A percentile compares a stretch with the other conserved stretches of the same genome.
Evolutionary conservation across 2,113 vertebrate species (phyloP).

Genomic region (Strix uralensis): DNA sequence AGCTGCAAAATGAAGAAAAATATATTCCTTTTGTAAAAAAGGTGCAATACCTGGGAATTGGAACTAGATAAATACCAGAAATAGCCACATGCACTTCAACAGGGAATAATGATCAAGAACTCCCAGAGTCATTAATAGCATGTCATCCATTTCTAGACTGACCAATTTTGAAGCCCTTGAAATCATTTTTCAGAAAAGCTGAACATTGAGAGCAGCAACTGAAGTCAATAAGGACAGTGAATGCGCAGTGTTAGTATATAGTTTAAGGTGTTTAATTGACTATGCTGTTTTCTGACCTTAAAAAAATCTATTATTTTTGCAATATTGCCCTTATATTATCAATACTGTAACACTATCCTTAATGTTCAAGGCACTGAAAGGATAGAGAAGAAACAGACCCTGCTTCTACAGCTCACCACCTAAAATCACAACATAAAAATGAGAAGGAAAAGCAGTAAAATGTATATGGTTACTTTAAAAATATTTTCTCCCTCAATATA

Average conservation of each 20-base stretch:
- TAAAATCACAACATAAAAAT: constrained; percentile 63
- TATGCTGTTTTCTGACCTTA: not conserved
- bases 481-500: constrained; percentile 58
- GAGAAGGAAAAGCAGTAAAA: constrained; percentile 54
- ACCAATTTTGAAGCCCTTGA: not conserved
- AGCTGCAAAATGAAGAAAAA: not conserved
- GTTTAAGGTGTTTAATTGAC: not conserved
- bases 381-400: constrained; percentile 50
- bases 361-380: constrained; percentile 44
- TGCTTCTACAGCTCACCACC: constrained; percentile 42
- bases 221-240: not conserved
- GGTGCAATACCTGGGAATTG: not conserved
- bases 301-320: constrained; percentile 10
- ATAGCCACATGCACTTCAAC: not conserved
- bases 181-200: not conserved
- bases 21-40: not conserved
- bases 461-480: constrained; percentile 60
- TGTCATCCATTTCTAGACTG: not conserved
- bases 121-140: not conserved
- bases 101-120: not conserved
- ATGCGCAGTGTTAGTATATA: not conserved
- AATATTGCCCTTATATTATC: not conserved
- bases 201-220: not conserved
- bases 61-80: not conserved
- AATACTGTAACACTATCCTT: constrained; percentile 26